Percentiles rank a stretch among this genome's conserved stretches.
These are phyloP conservation scores for Halcyon leucocephala DNA, from an alignment of 2,797 vertebrate species.

Conservation along the genomic window DNA sequence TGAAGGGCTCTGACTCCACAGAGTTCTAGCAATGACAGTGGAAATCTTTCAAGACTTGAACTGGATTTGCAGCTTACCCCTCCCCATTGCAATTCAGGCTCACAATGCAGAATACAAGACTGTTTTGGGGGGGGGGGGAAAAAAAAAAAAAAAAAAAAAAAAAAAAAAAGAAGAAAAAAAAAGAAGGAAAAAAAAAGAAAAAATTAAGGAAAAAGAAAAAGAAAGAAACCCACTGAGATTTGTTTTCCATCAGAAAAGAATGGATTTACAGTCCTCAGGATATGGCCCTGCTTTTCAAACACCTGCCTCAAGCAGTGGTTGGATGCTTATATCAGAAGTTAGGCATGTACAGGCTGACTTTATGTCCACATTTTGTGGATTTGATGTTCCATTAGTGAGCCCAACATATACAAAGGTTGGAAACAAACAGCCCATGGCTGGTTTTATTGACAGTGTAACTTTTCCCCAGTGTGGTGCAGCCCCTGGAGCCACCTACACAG, in stretches of 20 bases:
- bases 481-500: not conserved
- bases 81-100: not conserved
- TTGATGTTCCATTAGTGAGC: constrained; percentile 43
- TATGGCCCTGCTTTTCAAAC: constrained; percentile 25
- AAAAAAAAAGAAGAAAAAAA: not conserved
- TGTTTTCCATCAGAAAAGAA: constrained; percentile 56
- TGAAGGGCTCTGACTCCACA: not conserved
- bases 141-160: rapidly evolving
- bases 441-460: constrained; percentile 4
- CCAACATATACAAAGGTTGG: not conserved
- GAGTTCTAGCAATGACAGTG: constrained; percentile 39
- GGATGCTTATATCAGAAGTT: not conserved
- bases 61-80: constrained; percentile 35
- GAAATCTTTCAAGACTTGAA: constrained; percentile 54
- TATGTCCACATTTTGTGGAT: not conserved
- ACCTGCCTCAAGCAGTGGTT: not conserved
- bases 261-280: constrained; percentile 53
- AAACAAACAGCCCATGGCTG: not conserved
- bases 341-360: constrained; percentile 18
- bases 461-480: rapidly evolving
- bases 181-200: no score
- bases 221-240: constrained; percentile 6
- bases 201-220: no score
- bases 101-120: not conserved
- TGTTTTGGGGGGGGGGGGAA: not conserved